Conservation (phyloP, 2,888 invertebrate genomes). For the Patella pellucida region DNA sequence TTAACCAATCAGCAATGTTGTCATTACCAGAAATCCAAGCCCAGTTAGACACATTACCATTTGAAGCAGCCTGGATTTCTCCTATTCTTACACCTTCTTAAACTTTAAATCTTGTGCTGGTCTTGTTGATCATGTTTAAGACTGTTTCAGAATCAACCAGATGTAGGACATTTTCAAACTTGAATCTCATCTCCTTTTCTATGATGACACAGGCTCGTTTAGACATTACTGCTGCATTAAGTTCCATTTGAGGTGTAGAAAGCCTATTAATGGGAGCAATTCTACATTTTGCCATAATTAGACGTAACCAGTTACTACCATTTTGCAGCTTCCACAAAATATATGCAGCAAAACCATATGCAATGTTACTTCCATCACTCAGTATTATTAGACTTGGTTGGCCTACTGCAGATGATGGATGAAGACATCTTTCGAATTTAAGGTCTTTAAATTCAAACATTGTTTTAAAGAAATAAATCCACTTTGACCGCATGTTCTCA, state of each 20-base stretch:
- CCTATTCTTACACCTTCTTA: constrained; percentile 17
- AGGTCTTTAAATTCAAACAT: constrained; percentile 20
- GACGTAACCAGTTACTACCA: constrained; percentile 8
- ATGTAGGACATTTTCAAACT: not conserved
- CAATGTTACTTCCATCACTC: constrained; percentile 8
- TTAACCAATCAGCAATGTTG: constrained; percentile 21
- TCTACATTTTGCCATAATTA: constrained; percentile 20
- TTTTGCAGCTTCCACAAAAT: constrained; percentile 15
- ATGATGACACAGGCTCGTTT: constrained; percentile 15
- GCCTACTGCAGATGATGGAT: constrained; percentile 5
- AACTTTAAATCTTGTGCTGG: constrained; percentile 15
- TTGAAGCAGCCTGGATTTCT: constrained; percentile 19
- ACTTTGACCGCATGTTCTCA: not conserved
- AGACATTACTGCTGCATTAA: constrained; percentile 15
- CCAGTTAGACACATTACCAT: constrained; percentile 14
- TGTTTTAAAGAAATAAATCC: constrained; percentile 13
- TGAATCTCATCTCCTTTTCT: constrained; percentile 13
- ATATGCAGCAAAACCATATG: constrained; percentile 23
- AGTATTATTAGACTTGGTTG: constrained; percentile 17
- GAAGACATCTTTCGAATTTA: constrained; percentile 5
- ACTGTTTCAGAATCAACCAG: constrained; percentile 22
- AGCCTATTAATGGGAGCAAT: constrained; percentile 17
- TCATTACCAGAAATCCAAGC: constrained; percentile 17
- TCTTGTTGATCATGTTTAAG: constrained; percentile 15
- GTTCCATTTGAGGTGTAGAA: constrained; percentile 20